Evolutionary conservation across 2,888 invertebrate species (phyloP), one percentile per base, ranked within the genome.

Genomic region (Drepanosiphum platanoidis): DNA sequence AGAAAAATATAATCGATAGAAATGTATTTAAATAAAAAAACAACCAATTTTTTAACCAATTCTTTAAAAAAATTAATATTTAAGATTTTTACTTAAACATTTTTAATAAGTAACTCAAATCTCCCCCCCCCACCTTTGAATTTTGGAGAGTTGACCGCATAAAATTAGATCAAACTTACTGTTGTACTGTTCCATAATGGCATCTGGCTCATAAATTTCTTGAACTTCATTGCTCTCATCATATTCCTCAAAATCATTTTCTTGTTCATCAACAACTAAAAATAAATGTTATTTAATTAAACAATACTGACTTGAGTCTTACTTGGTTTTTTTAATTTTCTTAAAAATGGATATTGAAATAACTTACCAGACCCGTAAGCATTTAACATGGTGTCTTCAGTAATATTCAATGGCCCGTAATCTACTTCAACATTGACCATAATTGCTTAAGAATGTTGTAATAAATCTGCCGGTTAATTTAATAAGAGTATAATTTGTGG

Each of bases 391-490:
- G 18, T 75, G 34, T 84, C 58, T n/a, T 58, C 77, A 9, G 30
- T 58, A 3, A 77, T 58, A 30, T 39, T 22, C 58, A 77, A 22
- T 39, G 42, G n/a, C 22, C 70, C 34, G 15, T 77, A 58, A 52
- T 77, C 30, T 68, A 27, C 13, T 4, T 80, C 68, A 58, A 68
- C 32, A n/a, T 70, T 77, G 32, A 68, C 70, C 84, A 84, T 84
- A 83, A 27, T 66, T 66, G 27, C 42, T 97, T 88, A 74, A n/a
- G 32, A 80, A 70, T 70, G 18, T 27, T 79, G 42, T 68, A 46
- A 22, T 70, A 70, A 34, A 46, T 30, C 18, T 58, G 13, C 3
- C 1, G n/a, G 36, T 71, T 71, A 36, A 58, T 58, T 30, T 27
- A 13, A 4, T 34, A 36, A 32, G 7, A 34, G 8, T 46, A 15